Percentiles rank a stretch among this genome's conserved stretches.
These are phyloP conservation scores for Austrofundulus limnaeus DNA, from an alignment of 2,113 vertebrate species.

Conservation along the genomic window DNA sequence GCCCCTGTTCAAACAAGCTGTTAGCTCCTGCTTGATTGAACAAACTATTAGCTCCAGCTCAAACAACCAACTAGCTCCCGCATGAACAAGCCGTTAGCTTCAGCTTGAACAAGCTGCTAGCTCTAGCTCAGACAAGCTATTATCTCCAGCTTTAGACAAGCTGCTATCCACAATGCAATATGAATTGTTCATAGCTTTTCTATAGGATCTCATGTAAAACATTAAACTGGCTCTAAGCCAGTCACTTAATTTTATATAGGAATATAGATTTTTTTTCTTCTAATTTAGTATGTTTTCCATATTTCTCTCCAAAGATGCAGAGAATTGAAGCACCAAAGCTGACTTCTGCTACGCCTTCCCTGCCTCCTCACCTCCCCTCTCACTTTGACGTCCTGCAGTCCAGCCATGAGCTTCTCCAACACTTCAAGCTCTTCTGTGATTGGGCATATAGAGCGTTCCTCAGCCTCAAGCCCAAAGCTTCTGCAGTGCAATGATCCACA, in stretches of 20 bases:
- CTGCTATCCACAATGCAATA: too few species aligned
- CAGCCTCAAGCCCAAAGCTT: constrained; percentile 75
- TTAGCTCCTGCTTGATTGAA: too few species aligned
- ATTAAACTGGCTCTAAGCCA: neutral
- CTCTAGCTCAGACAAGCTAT: too few species aligned
- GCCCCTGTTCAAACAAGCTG: too few species aligned
- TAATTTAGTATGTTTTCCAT: neutral
- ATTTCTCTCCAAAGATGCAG: constrained; percentile 67
- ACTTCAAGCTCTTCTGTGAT: constrained; percentile 81
- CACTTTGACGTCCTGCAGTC: constrained; percentile 76
- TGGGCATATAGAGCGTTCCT: constrained; percentile 80
- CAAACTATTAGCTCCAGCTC: too few species aligned
- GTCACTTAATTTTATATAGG: neutral
- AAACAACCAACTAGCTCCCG: neutral
- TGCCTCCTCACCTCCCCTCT: constrained; percentile 62
- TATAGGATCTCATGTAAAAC: too few species aligned
- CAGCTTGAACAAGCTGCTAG: too few species aligned
- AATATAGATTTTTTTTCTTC: neutral
- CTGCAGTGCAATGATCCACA: constrained; percentile 57
- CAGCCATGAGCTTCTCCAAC: constrained; percentile 79
- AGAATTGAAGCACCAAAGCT: constrained; percentile 70
- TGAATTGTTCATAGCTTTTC: too few species aligned
- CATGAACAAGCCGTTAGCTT: too few species aligned
- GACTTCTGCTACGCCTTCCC: constrained; percentile 60
- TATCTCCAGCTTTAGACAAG: too few species aligned